phyloP scores from a whole-genome alignment of 2,888 invertebrate species.

The Laspeyria flexula region DNA sequence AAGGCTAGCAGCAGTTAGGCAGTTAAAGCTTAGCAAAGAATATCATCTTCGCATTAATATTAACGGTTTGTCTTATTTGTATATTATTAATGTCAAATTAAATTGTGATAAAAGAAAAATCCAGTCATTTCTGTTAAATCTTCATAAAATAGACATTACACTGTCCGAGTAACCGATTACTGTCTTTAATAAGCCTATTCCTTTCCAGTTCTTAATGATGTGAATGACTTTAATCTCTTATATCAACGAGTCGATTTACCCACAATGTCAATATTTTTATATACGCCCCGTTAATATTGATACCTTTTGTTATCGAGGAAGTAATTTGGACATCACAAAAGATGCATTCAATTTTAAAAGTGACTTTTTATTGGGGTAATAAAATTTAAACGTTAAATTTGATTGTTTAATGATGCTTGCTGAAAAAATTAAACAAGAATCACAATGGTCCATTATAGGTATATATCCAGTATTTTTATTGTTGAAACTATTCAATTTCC shows the following conservation, averaged over 20 bases:
- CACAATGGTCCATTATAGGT: constrained; percentile 50
- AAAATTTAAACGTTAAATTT: constrained; percentile 50
- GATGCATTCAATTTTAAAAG: constrained; percentile 26
- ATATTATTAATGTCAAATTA: constrained; percentile 6
- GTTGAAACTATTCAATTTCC: constrained; percentile 52
- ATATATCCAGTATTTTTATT: constrained; percentile 47
- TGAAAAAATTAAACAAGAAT: constrained; percentile 29
- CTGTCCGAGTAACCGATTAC: constrained; percentile 29
- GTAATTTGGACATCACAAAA: constrained; percentile 36
- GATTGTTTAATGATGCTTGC: constrained; percentile 59
- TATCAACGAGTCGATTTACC: constrained; percentile 27
- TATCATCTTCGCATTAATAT: too few relatives aligned
- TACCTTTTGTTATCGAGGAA: constrained; percentile 29
- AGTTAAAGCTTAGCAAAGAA: too few relatives aligned
- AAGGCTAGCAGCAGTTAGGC: too few relatives aligned
- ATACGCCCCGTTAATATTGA: constrained; percentile 4
- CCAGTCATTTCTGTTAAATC: constrained; percentile 14
- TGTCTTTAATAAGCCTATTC: constrained; percentile 36
- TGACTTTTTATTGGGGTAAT: constrained; percentile 30
- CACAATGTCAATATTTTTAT: too few relatives aligned
- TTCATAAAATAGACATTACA: constrained; percentile 29
- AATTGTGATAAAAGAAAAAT: constrained; percentile 21
- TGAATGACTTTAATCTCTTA: constrained; percentile 40
- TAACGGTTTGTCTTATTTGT: constrained; percentile 5
- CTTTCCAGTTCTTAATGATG: constrained; percentile 37